Evolutionary conservation across 1,140 invertebrate species (phyloP), one percentile per base, ranked within the genome.

Genomic region (Bombus cullumanus): DNA sequence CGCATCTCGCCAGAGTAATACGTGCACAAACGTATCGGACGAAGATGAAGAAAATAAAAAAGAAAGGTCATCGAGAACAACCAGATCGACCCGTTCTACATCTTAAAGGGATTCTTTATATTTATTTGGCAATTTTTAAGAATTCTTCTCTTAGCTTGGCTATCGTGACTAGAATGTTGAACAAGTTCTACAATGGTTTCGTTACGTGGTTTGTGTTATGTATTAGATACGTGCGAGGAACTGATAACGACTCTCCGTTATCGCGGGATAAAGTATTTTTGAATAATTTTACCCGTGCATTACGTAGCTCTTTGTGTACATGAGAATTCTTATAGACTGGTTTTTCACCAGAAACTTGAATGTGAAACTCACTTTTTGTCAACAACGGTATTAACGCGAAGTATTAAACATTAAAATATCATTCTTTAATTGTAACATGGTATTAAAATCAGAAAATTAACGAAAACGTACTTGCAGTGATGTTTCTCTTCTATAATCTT

Each of bases 221-320:
- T 53, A 82, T 72, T 68, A 76, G 72, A 53, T 53, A 76, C 59
- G 72, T 43, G 53, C 57, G 0, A 28, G 15, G 41, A 41, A 53
- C n/a, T 57, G 80, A 83, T 77, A 77, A 77, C 74, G 73, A 39
- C 37, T 5, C 59, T 8, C 68, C 12, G 37, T 77, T 77, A 83
- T 68, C 62, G 37, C 6, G 64, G 28, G 81, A 83, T 77, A 77
- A 77, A 83, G 22, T 53, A 68, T 76, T 83, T 43, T 39, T 53
- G 34, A 76, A 41, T 83, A 68, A 68, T 83, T 76, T 68, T 59
- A 41, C 8, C 8, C 34, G 5, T 6, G 47, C 9, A 25, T 15
- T 25, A n/a, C 15, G 13, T 25, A 37, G 28, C 41, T 34, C 39
- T 57, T 25, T 57, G 37, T 22, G 15, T 22, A 15, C 22, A 3